Conservation (phyloP, 2,113 vertebrate genomes). For the Otolemur garnettii region DNA sequence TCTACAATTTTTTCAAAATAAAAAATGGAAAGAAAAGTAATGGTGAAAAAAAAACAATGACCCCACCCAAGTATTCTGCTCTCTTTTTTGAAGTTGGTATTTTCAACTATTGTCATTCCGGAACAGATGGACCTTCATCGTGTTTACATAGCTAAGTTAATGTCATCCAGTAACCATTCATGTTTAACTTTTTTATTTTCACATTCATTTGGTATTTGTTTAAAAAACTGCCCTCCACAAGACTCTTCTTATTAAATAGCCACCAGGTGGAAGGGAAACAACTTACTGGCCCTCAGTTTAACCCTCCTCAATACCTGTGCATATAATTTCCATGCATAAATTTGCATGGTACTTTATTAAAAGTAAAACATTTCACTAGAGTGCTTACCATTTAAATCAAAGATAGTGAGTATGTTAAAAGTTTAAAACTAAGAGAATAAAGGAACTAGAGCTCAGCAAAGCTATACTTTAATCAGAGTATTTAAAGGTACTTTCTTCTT, state of each 20-base stretch:
- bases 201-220: slow-evolving; percentile 58
- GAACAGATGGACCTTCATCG: background rate
- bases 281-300: background rate
- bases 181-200: background rate
- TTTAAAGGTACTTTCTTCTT: slow-evolving; percentile 25
- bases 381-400: slow-evolving; percentile 23
- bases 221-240: background rate
- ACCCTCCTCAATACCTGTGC: background rate
- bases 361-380: slow-evolving; percentile 49
- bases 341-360: slow-evolving; percentile 38
- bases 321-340: slow-evolving; percentile 17
- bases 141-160: slow-evolving; percentile 1
- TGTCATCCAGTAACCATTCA: background rate
- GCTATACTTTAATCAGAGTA: background rate
- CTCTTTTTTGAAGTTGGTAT: background rate
- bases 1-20: background rate
- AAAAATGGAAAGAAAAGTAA: slow-evolving; percentile 41
- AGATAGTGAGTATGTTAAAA: slow-evolving; percentile 41
- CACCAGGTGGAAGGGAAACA: background rate
- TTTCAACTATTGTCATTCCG: slow-evolving; percentile 44
- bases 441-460: background rate
- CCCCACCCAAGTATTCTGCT: background rate
- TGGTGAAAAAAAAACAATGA: slow-evolving; percentile 16
- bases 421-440: slow-evolving; percentile 41
- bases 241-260: background rate